Evolutionary conservation across 1,140 invertebrate genomes (phyloP).

Genomic region (Meloidogyne chitwoodi): DNA sequence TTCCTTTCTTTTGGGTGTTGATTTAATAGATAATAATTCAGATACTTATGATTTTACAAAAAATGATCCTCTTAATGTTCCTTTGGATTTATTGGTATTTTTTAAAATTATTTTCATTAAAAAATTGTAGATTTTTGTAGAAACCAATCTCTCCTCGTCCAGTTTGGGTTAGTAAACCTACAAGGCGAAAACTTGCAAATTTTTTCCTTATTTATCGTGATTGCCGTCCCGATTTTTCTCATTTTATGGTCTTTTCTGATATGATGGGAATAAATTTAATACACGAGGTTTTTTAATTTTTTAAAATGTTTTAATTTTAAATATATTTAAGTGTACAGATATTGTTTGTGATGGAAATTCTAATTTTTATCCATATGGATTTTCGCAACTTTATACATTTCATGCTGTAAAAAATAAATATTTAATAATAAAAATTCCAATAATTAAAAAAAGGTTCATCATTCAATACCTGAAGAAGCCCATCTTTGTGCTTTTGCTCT

Average conservation of each 20-base stretch:
- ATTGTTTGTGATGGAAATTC: conserved; percentile 20
- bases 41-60: neutral
- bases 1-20: neutral
- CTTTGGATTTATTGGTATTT: conserved; percentile 8
- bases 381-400: conserved; percentile 13
- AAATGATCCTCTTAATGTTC: neutral
- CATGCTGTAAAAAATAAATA: too few species aligned
- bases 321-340: neutral
- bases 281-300: conserved; percentile 2
- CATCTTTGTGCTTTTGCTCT: conserved; percentile 13
- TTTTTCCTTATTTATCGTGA: conserved; percentile 19
- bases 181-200: neutral
- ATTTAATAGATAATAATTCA: neutral
- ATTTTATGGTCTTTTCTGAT: conserved; percentile 15
- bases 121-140: conserved; percentile 1
- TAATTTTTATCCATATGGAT: conserved; percentile 8
- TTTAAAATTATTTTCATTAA: neutral
- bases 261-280: conserved; percentile 13
- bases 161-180: neutral
- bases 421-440: too few species aligned
- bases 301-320: neutral
- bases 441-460: too few species aligned
- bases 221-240: neutral
- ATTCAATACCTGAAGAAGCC: conserved; percentile 13
- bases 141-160: neutral